phyloP scores from a whole-genome alignment of 2,797 vertebrate genomes.

The Melanotaenia trifasciata region DNA sequence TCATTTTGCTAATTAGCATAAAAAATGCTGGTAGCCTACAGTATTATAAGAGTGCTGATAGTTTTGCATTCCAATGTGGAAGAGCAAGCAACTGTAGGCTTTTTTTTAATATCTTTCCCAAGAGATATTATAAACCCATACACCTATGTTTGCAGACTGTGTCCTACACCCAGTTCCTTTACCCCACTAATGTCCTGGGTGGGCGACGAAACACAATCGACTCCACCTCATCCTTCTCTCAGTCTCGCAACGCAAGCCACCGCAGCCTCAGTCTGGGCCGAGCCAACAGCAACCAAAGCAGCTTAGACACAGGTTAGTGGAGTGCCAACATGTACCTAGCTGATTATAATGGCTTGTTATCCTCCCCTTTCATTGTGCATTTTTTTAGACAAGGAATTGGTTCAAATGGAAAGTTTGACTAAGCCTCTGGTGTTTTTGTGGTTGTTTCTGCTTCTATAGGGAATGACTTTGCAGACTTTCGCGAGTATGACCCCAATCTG shows the following conservation, averaged over 20 bases:
- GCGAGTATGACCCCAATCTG: conserved; percentile 96
- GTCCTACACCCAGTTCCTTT: conserved; percentile 97
- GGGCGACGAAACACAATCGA: conserved; percentile 95
- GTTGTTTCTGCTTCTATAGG: conserved; percentile 77
- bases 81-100: not conserved
- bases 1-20: not conserved
- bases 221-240: conserved; percentile 95
- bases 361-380: not conserved
- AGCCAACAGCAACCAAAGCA: conserved; percentile 97
- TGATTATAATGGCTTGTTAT: not conserved
- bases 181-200: conserved; percentile 95
- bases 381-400: not conserved
- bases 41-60: not conserved
- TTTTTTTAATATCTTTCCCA: not conserved
- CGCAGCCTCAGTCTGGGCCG: conserved; percentile 94
- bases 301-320: conserved; percentile 91
- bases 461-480: conserved; percentile 91
- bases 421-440: conserved; percentile 19
- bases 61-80: not conserved
- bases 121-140: not conserved
- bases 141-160: conserved; percentile 87
- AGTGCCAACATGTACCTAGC: not conserved
- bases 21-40: not conserved
- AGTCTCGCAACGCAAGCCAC: conserved; percentile 95
- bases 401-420: conserved; percentile 9